Evolutionary conservation across 2,888 invertebrate genomes (phyloP), one percentile per base, ranked within the genome.

Genomic region (Tenthredo scrophulariae): DNA sequence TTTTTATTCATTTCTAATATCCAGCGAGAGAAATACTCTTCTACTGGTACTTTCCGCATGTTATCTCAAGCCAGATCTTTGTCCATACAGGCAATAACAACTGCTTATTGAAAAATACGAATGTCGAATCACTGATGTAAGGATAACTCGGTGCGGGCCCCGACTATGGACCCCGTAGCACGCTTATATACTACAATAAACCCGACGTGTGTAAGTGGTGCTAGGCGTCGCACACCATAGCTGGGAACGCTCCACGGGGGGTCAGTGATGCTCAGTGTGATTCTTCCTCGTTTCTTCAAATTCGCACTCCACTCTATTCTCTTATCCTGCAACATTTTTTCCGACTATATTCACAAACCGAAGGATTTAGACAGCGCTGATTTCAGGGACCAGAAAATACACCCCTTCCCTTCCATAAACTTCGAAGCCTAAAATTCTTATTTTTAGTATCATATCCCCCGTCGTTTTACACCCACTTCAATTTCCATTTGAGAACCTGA

Each of bases 181-280:
- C 67, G 67, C 67, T 67, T 43, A 43, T 43, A 74, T 43, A 40
- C 72, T 43, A 43, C 72, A 40, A 43, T 43, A 40, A 43, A 43
- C 29, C 54, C 18, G 26, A 77, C 54, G 18, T 70, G 86, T 84
- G 87, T 86, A 86, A 87, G 88, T 86, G 87, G 88, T 86, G 87
- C 86, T 86, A 86, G 86, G 86, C 84, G 84, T 86, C 87, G 86
- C 87, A 87, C 88, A 86, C 82, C 83, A 88, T 87, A 90, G 89
- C 90, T 90, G 90, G 88, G 90, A 90, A 90, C 89, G 89, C 88
- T 86, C 89, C 85, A 89, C 89, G 88, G 91, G 91, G 89, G 91
- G 89, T 87, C 91, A 91, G 91, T 87, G 90, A 87, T 86, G 89
- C 89, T 90, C 91, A 90, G 26, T 22, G 29, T 22, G 22, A 43